Conservation (phyloP, 2,113 vertebrate genomes). For the Grantiella picta region DNA sequence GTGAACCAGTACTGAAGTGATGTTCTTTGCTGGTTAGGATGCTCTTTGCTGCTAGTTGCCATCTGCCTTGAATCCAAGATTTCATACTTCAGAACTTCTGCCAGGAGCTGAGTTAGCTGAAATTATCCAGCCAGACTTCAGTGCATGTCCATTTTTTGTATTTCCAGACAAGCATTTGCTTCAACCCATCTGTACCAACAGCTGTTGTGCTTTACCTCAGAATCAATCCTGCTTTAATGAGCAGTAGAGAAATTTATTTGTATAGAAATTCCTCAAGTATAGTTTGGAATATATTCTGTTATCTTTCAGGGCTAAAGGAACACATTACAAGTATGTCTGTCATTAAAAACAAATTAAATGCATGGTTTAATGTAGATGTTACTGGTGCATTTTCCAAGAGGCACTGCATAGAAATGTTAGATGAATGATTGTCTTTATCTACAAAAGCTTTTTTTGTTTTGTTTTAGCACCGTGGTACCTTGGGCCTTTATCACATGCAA, state of each 20-base stretch:
- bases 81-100: neutral
- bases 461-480: neutral
- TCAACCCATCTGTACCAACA: neutral
- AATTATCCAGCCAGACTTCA: neutral
- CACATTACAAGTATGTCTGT: neutral
- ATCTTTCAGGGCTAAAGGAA: neutral
- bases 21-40: neutral
- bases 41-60: neutral
- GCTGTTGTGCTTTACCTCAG: neutral
- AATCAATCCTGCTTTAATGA: neutral
- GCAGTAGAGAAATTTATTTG: neutral
- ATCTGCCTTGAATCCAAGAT: neutral
- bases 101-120: neutral
- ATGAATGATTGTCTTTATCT: neutral
- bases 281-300: neutral
- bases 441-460: neutral
- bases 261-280: neutral
- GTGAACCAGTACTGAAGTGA: neutral
- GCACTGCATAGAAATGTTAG: neutral
- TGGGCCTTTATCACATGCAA: neutral
- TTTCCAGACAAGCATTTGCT: neutral
- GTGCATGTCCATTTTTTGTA: neutral
- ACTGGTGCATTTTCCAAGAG: neutral
- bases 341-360: neutral
- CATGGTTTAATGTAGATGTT: neutral